These are phyloP conservation scores for Zalophus californianus DNA, from an alignment of 2,797 vertebrate genomes.

Conservation along the genomic window DNA sequence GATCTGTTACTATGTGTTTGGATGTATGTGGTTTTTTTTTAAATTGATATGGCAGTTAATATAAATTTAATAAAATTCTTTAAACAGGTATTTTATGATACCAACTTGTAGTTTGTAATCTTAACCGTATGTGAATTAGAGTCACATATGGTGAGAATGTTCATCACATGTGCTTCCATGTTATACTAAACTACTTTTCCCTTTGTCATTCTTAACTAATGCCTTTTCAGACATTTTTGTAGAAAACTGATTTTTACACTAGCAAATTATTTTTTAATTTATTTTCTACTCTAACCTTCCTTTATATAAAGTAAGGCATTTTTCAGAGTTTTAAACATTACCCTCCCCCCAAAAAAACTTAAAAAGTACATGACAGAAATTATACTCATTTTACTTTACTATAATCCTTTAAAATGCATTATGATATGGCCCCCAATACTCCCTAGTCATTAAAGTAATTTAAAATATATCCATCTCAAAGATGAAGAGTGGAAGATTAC, in stretches of 20 bases:
- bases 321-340: slow-evolving; percentile 28
- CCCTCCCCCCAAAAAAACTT: not conserved
- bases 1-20: not conserved
- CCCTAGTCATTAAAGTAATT: not conserved
- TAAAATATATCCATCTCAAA: not conserved
- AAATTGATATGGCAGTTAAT: not conserved
- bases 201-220: not conserved
- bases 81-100: not conserved
- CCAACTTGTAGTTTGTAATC: not conserved
- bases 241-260: slow-evolving; percentile 32
- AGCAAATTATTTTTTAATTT: not conserved
- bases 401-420: slow-evolving; percentile 8
- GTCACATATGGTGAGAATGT: not conserved
- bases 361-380: slow-evolving; percentile 22
- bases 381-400: not conserved
- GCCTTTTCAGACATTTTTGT: not conserved
- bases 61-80: slow-evolving; percentile 26
- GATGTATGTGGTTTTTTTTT: not conserved
- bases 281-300: not conserved
- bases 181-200: slow-evolving; percentile 24
- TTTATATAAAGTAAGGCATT: not conserved
- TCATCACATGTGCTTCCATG: not conserved
- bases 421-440: not conserved
- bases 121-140: slow-evolving; percentile 32
- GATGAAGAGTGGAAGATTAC: not conserved